Evolutionary conservation across 2,888 invertebrate genomes (phyloP), one percentile per base, ranked within the genome.

Genomic region (Epicampocera succincta): DNA sequence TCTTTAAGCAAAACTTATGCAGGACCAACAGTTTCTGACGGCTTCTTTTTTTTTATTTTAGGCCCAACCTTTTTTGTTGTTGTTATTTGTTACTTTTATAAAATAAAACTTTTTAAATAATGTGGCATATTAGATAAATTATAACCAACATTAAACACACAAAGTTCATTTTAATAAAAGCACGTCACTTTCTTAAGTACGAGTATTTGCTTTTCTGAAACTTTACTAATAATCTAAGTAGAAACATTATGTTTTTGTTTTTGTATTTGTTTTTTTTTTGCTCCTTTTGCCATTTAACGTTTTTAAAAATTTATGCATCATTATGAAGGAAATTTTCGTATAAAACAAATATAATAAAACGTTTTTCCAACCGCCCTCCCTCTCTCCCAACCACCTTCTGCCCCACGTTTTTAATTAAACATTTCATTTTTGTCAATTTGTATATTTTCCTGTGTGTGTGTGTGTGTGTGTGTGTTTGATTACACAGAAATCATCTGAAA

Each of bases 71-170:
- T 15, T 25, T 2, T 15, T 17, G n/a, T 6, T 12, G 12, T 33
- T 33, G 8, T 9, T 9, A 33, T 9, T 8, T 9, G 1, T 33
- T 42, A 42, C 42, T 12, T 29, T 21, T 19, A 29, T 9, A 8
- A 17, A 66, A 38, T 25, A 40, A 65, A 78, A 66, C 60, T 72
- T 80, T 68, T 80, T 63, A 73, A 76, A 73, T 76, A 76, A 81
- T 81, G 68, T 56, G 61, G 61, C 56, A 73, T 77, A 81, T 81
- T 73, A 77, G 48, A 13, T 29, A 25, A 77, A 63, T 76, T 73
- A 73, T 81, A 69, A 68, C 76, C 77, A 61, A 25, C 81, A 77
- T 81, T 61, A 76, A 73, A 48, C n/a, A 50, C 25, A 46, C 48
- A 29, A 42, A 25, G n/a, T 44, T 13, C 17, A 29, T 15, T 1